These are phyloP conservation scores for Spinibarbus caldwelli DNA, from an alignment of 2,797 vertebrate genomes.

Conservation along the genomic window DNA sequence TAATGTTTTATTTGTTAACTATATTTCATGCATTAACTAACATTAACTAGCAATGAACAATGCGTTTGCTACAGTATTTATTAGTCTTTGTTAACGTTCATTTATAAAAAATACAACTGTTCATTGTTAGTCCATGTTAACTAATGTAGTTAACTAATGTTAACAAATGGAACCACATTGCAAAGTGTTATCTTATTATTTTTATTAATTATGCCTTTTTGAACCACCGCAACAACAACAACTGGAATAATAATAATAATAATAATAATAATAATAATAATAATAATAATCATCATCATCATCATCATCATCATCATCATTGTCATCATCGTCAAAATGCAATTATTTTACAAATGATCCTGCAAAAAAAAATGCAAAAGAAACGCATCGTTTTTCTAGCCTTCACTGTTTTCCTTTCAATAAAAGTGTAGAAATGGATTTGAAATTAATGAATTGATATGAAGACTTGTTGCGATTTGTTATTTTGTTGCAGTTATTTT, in stretches of 20 bases:
- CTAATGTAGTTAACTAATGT: too few species aligned
- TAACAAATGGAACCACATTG: background rate
- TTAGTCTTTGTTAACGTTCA: too few species aligned
- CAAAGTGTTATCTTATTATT: background rate
- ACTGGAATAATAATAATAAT: background rate
- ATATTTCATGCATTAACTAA: too few species aligned
- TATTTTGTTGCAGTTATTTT: background rate
- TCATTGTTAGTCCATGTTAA: background rate
- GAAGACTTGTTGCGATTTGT: background rate
- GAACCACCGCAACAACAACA: background rate
- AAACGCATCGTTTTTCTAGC: conserved; percentile 54
- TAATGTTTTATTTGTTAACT: too few species aligned
- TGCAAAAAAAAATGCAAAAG: conserved; percentile 54
- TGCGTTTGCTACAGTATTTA: too few species aligned
- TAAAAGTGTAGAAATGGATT: background rate
- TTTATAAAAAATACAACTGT: background rate
- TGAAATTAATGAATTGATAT: background rate
- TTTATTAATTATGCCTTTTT: background rate
- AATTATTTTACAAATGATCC: conserved; percentile 69
- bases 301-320: too few species aligned
- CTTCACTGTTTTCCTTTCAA: conserved; percentile 56
- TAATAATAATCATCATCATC: too few species aligned
- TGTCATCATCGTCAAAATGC: background rate
- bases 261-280: too few species aligned
- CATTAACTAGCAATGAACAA: too few species aligned